Base-by-base conservation (phyloP, 2,888 invertebrate genomes). In the Tetropium fuscum region DNA sequence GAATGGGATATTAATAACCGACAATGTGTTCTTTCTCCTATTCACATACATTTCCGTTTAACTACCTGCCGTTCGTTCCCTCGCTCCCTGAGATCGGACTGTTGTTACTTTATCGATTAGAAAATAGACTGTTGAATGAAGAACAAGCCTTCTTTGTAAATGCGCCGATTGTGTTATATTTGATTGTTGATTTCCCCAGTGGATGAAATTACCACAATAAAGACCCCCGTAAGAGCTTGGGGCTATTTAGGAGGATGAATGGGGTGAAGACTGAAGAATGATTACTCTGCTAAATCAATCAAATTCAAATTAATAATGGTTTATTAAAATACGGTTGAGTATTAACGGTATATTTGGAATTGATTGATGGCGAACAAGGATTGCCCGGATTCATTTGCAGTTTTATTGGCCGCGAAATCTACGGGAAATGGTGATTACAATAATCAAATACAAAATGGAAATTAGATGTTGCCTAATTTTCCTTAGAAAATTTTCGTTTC, bases 231-330 rank as follows among this genome's bases (percentile, higher is more conserved):
- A 40, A 25, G 38, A 25, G 51, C 51, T 20, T 15, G 6, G 15
- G 27, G 27, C 27, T 10, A 34, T 51, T 63, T 63, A 53, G 56
- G 58, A 56, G 45, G 49, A 38, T 48, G 40, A 63, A 63, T 59
- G 58, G 63, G 63, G 58, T 59, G 55, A 56, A 59, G 59, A 56
- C 44, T 48, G 32, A 43, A 51, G 53, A 56, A 56, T 51, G 53
- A 63, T 38, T 51, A 34, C 63, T 56, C 53, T 56, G 53, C 55
- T 25, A 41, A 59, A 63, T 63, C 63, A 63, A 63, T 63, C 63
- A 59, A 63, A 63, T 49, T 51, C 56, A 48, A 63, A 63, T 63
- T 63, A 63, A 63, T 63, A 63, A 56, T 56, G 56, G 56, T 56
- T 63, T 56, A 56, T 54, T 32, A 53, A 58, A 38, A 38, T 55